Conservation (phyloP, 2,888 invertebrate species). For the Helicoverpa assulta region DNA sequence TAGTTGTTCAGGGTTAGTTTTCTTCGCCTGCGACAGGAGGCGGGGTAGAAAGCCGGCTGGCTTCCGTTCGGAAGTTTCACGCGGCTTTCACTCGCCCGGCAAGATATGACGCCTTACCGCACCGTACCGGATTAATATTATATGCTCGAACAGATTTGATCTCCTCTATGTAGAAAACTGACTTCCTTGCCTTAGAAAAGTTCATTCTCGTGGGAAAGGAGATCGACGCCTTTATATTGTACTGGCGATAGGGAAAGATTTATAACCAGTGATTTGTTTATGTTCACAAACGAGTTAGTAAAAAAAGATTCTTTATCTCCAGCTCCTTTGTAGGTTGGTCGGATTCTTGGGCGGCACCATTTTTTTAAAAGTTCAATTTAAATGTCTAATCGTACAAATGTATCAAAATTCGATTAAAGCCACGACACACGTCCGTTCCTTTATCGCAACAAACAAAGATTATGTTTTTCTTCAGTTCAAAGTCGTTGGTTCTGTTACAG, state of each 20-base stretch:
- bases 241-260: constrained; percentile 45
- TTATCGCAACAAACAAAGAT: constrained; percentile 5
- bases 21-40: constrained; percentile 77
- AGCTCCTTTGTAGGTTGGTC: constrained; percentile 39
- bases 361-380: constrained; percentile 51
- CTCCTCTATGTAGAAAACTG: constrained; percentile 61
- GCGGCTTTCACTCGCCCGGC: constrained; percentile 83
- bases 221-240: constrained; percentile 36
- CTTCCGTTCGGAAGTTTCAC: constrained; percentile 88
- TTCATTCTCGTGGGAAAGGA: constrained; percentile 49
- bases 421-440: constrained; percentile 8
- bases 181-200: constrained; percentile 54
- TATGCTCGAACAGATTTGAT: constrained; percentile 70
- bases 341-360: constrained; percentile 35
- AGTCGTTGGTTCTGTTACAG: no score
- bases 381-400: constrained; percentile 48
- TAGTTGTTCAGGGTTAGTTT: constrained; percentile 78
- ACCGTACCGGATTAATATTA: constrained; percentile 72
- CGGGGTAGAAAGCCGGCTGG: constrained; percentile 86
- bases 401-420: constrained; percentile 35
- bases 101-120: constrained; percentile 74
- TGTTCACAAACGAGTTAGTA: constrained; percentile 38
- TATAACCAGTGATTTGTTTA: constrained; percentile 45
- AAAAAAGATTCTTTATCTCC: constrained; percentile 47
- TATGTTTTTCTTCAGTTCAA: no score